phyloP scores from a whole-genome alignment of 2,888 invertebrate genomes.

The Stenichneumon culpator region DNA sequence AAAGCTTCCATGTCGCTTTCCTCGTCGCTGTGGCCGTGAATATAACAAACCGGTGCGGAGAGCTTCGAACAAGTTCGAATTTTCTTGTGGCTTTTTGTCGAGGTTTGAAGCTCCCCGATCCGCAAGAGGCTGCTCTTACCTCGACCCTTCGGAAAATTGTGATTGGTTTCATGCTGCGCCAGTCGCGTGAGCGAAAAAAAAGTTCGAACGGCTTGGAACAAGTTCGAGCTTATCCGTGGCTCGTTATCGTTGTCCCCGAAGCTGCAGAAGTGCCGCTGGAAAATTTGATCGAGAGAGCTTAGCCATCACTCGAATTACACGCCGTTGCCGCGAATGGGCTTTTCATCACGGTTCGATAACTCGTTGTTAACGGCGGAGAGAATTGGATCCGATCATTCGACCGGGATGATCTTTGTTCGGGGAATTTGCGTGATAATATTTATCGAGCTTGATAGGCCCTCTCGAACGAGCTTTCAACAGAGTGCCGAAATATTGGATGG shows the following conservation, averaged over 20 bases:
- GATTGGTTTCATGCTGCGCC: background rate
- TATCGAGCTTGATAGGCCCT: constrained; percentile 29
- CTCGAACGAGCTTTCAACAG: constrained; percentile 23
- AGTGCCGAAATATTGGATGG: constrained; percentile 10
- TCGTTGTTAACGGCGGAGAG: constrained; percentile 2
- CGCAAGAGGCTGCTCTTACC: background rate
- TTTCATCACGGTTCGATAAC: background rate
- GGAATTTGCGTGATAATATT: constrained; percentile 31
- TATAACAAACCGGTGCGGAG: background rate
- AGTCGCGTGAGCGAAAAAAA: background rate
- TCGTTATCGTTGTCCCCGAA: no score
- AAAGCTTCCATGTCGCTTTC: background rate
- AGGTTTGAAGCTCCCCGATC: background rate
- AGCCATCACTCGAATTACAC: background rate
- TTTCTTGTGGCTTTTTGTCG: background rate
- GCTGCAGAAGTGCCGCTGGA: background rate
- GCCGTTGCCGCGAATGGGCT: background rate
- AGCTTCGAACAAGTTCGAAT: background rate
- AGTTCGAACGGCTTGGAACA: background rate
- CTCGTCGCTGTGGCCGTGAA: background rate
- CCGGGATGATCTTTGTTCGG: constrained; percentile 17
- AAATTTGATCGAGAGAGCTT: background rate
- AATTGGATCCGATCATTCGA: constrained; percentile 25
- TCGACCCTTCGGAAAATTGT: background rate
- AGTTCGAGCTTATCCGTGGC: background rate